A percentile compares a stretch with the other conserved stretches of the same genome.
Evolutionary conservation across 2,888 invertebrate genomes (phyloP).

Genomic region (Molorchus minor): DNA sequence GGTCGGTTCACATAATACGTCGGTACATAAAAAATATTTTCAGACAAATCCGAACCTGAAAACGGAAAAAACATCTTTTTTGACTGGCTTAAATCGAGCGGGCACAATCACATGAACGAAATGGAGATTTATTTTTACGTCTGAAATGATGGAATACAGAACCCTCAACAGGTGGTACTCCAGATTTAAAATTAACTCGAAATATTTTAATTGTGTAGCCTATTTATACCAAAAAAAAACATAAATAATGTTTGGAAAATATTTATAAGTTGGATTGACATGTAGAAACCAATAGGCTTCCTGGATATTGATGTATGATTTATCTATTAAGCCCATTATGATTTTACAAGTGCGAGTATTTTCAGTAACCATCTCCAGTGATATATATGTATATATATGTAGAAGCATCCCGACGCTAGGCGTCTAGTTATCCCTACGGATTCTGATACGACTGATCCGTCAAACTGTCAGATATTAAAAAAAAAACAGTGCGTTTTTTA

Average conservation of each 20-base stretch:
- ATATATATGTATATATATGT: no score
- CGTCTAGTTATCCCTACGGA: conserved; percentile 48
- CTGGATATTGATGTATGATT: conserved; percentile 11
- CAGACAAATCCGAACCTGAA: no score
- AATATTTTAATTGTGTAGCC: conserved; percentile 11
- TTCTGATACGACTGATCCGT: background rate
- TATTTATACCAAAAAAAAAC: background rate
- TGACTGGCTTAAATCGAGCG: no score
- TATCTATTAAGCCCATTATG: conserved; percentile 15
- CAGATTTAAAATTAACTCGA: conserved; percentile 8
- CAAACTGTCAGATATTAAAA: no score
- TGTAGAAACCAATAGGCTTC: conserved; percentile 17
- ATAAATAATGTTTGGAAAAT: conserved; percentile 12
- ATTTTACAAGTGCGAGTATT: conserved; percentile 30
- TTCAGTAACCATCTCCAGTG: conserved; percentile 36
- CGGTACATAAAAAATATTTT: no score
- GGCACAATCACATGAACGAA: no score
- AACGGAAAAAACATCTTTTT: no score
- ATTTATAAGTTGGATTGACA: conserved; percentile 10
- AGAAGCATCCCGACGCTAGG: conserved; percentile 52
- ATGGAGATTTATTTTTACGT: conserved; percentile 13
- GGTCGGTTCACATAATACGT: no score
- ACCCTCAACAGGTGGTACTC: conserved; percentile 16
- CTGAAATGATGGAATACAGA: conserved; percentile 6
- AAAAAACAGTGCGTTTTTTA: no score